Base-by-base conservation (phyloP, 2,888 invertebrate genomes). In the Thysanoteuthis rhombus region DNA sequence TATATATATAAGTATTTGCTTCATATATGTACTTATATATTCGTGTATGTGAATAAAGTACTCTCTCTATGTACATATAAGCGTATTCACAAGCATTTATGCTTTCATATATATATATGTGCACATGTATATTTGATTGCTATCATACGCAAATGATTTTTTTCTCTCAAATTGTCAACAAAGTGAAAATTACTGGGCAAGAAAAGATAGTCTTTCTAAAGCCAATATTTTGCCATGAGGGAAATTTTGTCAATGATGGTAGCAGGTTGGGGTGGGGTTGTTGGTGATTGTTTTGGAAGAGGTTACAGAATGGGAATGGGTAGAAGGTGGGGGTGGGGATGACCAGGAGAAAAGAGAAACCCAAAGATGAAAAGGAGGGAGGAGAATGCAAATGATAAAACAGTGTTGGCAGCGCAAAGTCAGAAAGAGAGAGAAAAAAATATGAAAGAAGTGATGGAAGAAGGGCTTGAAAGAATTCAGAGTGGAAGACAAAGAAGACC, bases 181-280 rank as follows among this genome's bases (percentile, higher is more conserved):
- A 75, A 75, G 36, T 36, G 2, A 75, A 75, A 75, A 75, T 75
- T 75, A 75, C 75, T n/a, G 75, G 75, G n/a, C 16, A 75, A 75
- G n/a, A 75, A 75, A 75, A 75, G 75, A 75, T 36, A 75, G 75
- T n/a, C 75, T 75, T 75, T 75, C 75, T 75, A 75, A 75, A 75
- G n/a, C n/a, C 75, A 75, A 75, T 75, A 75, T 75, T 75, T 75
- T 75, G n/a, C 75, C n/a, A 75, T n/a, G 75, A n/a, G 75, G 75
- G 36, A 75, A 75, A 75, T 75, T 75, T n/a, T n/a, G 2, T n/a
- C n/a, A 36, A 75, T n/a, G 12, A 36, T 36, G 75, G 36, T 75
- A 75, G 75, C 3, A 25, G n/a, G n/a, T n/a, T 22, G 75, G 16
- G 12, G 36, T 75, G n/a, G 36, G 10, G 36, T 16, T 75, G 10